A percentile compares a stretch with the other conserved stretches of the same genome.
phyloP scores from a whole-genome alignment of 2,888 invertebrate genomes.

The Psylliodes chrysocephalus region DNA sequence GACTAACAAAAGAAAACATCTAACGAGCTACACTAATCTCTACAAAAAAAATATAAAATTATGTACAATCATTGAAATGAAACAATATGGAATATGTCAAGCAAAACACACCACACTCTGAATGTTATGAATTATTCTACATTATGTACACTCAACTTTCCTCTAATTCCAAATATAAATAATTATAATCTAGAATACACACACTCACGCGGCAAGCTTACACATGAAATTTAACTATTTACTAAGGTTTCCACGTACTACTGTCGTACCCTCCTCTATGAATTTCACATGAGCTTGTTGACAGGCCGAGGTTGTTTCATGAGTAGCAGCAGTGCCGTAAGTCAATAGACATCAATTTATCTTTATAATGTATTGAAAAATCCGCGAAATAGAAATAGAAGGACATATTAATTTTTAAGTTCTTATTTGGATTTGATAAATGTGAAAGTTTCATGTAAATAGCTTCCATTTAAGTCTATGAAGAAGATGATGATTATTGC shows the following conservation, averaged over 20 bases:
- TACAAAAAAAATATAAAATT: slow-evolving; percentile 35
- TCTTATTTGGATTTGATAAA: too few species aligned
- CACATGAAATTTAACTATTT: slow-evolving; percentile 50
- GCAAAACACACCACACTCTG: slow-evolving; percentile 60
- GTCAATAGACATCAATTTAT: too few species aligned
- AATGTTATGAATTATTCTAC: slow-evolving; percentile 53
- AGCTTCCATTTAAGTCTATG: too few species aligned
- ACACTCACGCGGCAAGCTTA: slow-evolving; percentile 56
- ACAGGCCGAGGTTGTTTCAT: slow-evolving; percentile 60
- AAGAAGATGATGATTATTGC: too few species aligned
- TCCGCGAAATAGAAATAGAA: too few species aligned
- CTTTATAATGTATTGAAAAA: too few species aligned
- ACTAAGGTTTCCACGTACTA: slow-evolving; percentile 57
- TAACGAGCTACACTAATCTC: slow-evolving; percentile 39
- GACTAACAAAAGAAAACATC: slow-evolving; percentile 37
- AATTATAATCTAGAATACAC: slow-evolving; percentile 39
- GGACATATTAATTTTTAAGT: too few species aligned
- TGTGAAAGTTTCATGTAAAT: too few species aligned
- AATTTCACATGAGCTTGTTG: slow-evolving; percentile 55
- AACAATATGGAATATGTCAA: slow-evolving; percentile 58
- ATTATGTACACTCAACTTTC: slow-evolving; percentile 44
- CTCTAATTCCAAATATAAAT: slow-evolving; percentile 46
- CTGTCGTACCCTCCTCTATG: slow-evolving; percentile 64
- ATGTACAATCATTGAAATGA: slow-evolving; percentile 48
- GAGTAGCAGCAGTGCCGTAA: slow-evolving; percentile 43